Evolutionary conservation across 2,113 vertebrate species (phyloP), one percentile per base, ranked within the genome.

Genomic region (Trematocara macrostoma): DNA sequence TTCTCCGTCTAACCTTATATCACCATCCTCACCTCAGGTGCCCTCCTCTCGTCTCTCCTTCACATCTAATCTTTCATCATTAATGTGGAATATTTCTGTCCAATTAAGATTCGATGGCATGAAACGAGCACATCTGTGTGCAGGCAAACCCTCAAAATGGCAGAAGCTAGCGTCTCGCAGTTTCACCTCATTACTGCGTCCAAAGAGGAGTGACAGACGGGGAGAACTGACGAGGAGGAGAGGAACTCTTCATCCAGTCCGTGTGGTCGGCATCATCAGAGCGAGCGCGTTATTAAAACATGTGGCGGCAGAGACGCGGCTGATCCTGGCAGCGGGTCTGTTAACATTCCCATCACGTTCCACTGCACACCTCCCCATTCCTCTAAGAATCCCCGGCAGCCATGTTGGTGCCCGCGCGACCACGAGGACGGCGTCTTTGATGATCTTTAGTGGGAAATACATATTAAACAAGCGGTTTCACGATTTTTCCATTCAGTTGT

Each of bases 351-450:
- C 35, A 47, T 88, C 90, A 89, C 81, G 79, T 88, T 91, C 83
- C 89, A 64, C 92, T 91, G 88, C 92, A 93, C 82, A 85, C 88
- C 81, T 91, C 84, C 89, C 20, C 20, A 42, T 80, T 84, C 88
- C 86, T 69, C 53, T 84, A 29, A 85, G 71, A 45, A 55, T 64
- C 81, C 89, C 51, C 55, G 40, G 90, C 88, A 57, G 89, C 86
- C 88, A 79, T 80, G 83, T 87, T 91, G 51, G 56, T 35, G 56
- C 42, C 67, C 67, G 31, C 42, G 14, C 49, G 11, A 42, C 42
- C 64, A 2, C 11, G 18, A 82, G 20, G 57, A 69, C 82, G 35
- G 85, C 84, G 6, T 31, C 52, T 34, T 51, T 81, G 47, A 82
- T 49, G 26, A 8, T 76, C 29, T 76, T 76, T 76, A 76, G 45